Evolutionary conservation across 1,140 invertebrate species (phyloP).

Genomic region (Philopotamus ludificatus): DNA sequence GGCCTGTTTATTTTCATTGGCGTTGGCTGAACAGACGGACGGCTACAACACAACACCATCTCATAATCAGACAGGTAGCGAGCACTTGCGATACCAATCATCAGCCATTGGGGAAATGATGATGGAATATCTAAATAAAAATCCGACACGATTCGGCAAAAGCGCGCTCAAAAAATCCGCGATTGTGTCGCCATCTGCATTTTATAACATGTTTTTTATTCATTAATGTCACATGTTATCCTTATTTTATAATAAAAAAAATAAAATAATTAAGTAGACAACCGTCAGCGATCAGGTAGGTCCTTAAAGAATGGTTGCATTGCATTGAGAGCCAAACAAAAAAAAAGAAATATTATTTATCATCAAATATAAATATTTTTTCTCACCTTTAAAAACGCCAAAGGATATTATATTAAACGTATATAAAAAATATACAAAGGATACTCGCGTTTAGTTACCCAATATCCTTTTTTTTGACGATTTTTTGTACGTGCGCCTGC

Average conservation of each 20-base stretch:
- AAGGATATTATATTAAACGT: not conserved
- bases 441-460: constrained; percentile 14
- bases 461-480: constrained; percentile 7
- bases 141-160: too few species aligned
- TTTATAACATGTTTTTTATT: too few species aligned
- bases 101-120: too few species aligned
- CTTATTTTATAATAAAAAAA: too few species aligned
- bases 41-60: not conserved
- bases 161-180: too few species aligned
- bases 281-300: constrained; percentile 16
- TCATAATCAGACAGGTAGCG: too few species aligned
- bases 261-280: too few species aligned
- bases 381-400: constrained; percentile 21
- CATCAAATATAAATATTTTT: constrained; percentile 28
- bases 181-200: too few species aligned
- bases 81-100: too few species aligned
- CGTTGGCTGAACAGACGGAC: constrained; percentile 16
- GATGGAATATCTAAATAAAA: too few species aligned
- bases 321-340: not conserved
- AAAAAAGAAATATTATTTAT: constrained; percentile 30
- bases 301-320: constrained; percentile 19
- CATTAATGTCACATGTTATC: too few species aligned
- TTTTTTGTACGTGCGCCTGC: constrained; percentile 13
- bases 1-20: constrained; percentile 25
- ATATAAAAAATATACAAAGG: constrained; percentile 13